Evolutionary conservation across 2,113 vertebrate genomes (phyloP), one percentile per base, ranked within the genome.

Genomic region (Nannospalax galili): DNA sequence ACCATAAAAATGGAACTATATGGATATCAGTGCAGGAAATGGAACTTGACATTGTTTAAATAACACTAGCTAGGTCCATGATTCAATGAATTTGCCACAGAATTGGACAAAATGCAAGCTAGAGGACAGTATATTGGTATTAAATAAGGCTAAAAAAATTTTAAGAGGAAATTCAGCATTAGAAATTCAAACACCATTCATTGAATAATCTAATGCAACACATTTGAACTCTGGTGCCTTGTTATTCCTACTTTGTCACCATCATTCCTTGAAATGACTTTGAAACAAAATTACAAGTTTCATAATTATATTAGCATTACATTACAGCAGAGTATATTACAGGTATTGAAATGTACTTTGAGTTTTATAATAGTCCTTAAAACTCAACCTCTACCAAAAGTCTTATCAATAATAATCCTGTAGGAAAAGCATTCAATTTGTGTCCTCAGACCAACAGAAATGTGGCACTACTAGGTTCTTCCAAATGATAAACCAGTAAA

Each of bases 21-120:
- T 35, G n/a, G 20, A 26, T 96, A 81, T 78, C 30, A 78, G 1
- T 22, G 19, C 0, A 88, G 37, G 62, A 95, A 96, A 92, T 67
- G 95, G 24, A 96, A 91, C 24, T 40, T 91, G 91, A 30, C n/a
- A 62, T 80, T 90, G 37, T 92, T 95, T 92, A 95, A 96, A 84
- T 92, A 92, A 80, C 45, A 87, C 69, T 32, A 88, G 37, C 37
- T 67, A 95, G 20, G 35, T 79, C 20, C 35, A 12, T n/a, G 28
- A 22, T 6, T 82, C 10, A 19, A 1, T 56, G 32, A 5, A 35
- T 95, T 92, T 93, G 10, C 26, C n/a, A 89, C 19, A 84, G 32
- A 93, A 77, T 91, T 93, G 69, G 26, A 35, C 24, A 95, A 91
- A 92, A 91, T 80, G 5, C 45, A 85, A 88, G 60, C 19, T 14